These are phyloP conservation scores for Philaenus spumarius DNA, from an alignment of 1,140 invertebrate species.

Conservation along the genomic window DNA sequence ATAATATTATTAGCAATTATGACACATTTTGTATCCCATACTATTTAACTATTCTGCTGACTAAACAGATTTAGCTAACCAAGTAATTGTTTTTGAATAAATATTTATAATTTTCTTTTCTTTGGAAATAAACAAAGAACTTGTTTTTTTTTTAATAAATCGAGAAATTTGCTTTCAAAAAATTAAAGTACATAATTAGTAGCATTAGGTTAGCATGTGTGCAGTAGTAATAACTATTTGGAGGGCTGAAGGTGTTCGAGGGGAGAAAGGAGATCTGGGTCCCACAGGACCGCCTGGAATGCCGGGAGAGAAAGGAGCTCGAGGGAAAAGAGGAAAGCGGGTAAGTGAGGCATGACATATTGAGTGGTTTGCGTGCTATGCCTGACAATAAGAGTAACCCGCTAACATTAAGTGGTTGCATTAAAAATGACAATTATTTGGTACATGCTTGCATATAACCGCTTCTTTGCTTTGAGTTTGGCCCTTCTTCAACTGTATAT, in stretches of 20 bases:
- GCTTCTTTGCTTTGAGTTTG: no score
- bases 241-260: constrained; percentile 53
- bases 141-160: no score
- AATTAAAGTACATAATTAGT: not conserved
- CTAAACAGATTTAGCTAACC: no score
- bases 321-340: constrained; percentile 79
- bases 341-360: constrained; percentile 48
- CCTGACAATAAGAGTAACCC: not conserved
- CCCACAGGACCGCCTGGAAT: constrained; percentile 64
- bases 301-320: constrained; percentile 65
- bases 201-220: not conserved
- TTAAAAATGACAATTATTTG: not conserved
- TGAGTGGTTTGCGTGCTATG: not conserved
- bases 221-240: constrained; percentile 4
- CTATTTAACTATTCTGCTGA: no score
- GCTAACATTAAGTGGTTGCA: not conserved
- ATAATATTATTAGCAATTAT: no score
- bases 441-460: not conserved
- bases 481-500: no score
- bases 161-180: no score
- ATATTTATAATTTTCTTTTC: no score
- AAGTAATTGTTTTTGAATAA: no score
- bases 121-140: no score
- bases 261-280: constrained; percentile 70
- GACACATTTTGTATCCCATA: no score